Evolutionary conservation across 2,797 vertebrate species (phyloP).

Genomic region (Pseudochirops corinnae): DNA sequence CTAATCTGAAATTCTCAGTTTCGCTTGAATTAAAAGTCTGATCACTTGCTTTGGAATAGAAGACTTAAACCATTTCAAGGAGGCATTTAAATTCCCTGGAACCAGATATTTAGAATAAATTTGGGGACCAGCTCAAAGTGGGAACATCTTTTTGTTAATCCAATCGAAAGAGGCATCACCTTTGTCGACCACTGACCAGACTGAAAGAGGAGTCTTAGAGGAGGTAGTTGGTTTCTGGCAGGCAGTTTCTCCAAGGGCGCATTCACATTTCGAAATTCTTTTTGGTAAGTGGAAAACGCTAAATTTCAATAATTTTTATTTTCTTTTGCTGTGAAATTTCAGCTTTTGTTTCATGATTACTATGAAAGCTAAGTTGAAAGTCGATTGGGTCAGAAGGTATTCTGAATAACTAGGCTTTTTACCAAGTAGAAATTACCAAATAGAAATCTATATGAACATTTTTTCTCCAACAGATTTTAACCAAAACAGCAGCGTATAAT

Average conservation of each 20-base stretch:
- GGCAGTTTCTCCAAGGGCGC: background rate
- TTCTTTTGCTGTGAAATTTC: background rate
- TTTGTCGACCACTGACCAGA: no score
- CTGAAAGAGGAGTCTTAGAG: no score
- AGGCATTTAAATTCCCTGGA: no score
- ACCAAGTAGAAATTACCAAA: background rate
- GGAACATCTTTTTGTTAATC: no score
- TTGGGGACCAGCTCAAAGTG: no score
- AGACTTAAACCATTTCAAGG: no score
- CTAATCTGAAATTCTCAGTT: no score
- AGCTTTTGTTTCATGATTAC: background rate
- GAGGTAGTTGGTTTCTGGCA: background rate
- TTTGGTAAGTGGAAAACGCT: background rate
- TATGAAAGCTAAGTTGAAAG: background rate
- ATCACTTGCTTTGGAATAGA: no score
- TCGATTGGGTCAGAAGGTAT: background rate
- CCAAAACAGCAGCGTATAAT: background rate
- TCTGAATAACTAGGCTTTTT: background rate
- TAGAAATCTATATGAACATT: background rate
- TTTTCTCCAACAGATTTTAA: background rate
- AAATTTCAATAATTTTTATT: background rate
- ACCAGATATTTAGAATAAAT: no score
- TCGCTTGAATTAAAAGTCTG: no score
- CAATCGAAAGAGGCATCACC: no score
- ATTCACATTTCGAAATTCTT: background rate